Conservation (phyloP, 1,140 invertebrate genomes). For the Drosophila seguyi region DNA sequence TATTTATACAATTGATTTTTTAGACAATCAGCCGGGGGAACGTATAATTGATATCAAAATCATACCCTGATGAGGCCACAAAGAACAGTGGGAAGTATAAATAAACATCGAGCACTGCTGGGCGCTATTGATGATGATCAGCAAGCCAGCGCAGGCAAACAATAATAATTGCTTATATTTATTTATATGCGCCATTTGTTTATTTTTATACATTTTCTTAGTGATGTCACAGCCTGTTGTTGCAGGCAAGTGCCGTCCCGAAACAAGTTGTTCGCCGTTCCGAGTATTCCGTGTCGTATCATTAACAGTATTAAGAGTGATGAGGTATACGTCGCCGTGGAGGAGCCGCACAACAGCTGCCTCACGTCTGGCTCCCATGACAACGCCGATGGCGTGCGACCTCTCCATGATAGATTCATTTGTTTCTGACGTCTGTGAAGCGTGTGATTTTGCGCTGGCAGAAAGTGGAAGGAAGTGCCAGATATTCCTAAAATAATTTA, state of each 20-base stretch:
- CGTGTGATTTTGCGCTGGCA: constrained; percentile 28
- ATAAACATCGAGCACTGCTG: constrained; percentile 40
- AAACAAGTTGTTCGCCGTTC: constrained; percentile 55
- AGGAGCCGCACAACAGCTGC: constrained; percentile 19
- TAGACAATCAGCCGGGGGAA: constrained; percentile 10
- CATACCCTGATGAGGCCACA: constrained; percentile 47
- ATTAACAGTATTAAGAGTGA: constrained; percentile 52
- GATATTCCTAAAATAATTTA: constrained; percentile 23
- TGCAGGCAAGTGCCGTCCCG: constrained; percentile 47
- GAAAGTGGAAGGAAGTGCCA: constrained; percentile 36
- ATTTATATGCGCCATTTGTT: constrained; percentile 63
- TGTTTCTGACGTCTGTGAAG: constrained; percentile 62
- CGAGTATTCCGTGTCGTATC: constrained; percentile 44
- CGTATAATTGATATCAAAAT: constrained; percentile 35
- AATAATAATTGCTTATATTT: constrained; percentile 52
- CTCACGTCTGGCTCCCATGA: constrained; percentile 49
- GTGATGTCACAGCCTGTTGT: constrained; percentile 70
- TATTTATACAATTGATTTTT: constrained; percentile 64
- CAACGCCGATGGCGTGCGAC: constrained; percentile 64
- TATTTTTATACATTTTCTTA: constrained; percentile 79
- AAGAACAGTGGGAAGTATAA: constrained; percentile 39
- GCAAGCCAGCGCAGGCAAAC: constrained; percentile 27
- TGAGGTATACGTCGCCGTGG: constrained; percentile 6
- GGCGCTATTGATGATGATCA: constrained; percentile 58
- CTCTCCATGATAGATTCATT: constrained; percentile 60